phyloP scores from a whole-genome alignment of 2,113 vertebrate genomes.

The Salvelinus sp. region DNA sequence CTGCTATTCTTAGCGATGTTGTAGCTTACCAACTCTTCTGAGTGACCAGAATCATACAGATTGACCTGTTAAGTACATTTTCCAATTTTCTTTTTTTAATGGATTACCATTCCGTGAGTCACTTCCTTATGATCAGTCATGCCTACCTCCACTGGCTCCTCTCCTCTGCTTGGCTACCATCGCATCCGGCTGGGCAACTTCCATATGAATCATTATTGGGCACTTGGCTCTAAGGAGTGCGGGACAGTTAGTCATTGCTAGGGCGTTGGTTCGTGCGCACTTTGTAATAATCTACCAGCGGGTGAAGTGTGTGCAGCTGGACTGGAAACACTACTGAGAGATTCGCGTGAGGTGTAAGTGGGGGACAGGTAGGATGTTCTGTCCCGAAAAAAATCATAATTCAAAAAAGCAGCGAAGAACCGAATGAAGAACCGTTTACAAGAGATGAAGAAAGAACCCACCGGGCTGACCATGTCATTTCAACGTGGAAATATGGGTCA shows the following conservation, averaged over 20 bases:
- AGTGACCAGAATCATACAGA: no score
- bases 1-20: neutral
- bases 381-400: neutral
- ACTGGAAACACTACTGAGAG: neutral
- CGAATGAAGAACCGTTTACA: no score
- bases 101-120: neutral
- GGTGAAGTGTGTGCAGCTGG: neutral
- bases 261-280: neutral
- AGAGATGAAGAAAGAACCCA: no score
- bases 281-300: neutral
- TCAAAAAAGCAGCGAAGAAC: no score
- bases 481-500: no score
- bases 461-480: no score
- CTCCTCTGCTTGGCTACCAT: neutral
- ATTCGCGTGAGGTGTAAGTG: neutral
- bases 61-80: no score
- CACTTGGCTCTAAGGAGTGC: neutral
- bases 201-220: neutral
- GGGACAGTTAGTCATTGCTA: neutral
- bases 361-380: neutral
- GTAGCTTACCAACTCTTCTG: neutral
- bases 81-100: accelerated
- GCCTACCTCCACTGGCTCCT: neutral
- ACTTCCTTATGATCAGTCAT: neutral
- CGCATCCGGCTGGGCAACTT: constrained; percentile 1